A percentile compares a stretch with the other conserved stretches of the same genome.
Evolutionary conservation across 2,113 vertebrate species (phyloP).

Genomic region (Gopherus evgoodei): DNA sequence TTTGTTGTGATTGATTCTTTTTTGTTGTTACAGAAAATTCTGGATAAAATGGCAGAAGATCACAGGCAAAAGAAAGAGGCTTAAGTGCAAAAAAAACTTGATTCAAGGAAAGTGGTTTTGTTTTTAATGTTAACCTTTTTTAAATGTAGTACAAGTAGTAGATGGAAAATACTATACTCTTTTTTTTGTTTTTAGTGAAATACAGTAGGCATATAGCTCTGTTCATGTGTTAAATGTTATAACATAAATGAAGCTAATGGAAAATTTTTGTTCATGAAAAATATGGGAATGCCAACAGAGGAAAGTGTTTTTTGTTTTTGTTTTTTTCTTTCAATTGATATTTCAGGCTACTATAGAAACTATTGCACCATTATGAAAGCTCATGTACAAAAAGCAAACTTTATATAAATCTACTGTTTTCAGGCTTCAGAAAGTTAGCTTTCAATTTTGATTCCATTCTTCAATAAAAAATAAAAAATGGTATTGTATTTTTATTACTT

Average conservation of each 20-base stretch:
- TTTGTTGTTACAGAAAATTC: conserved; percentile 79
- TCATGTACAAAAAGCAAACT: conserved; percentile 63
- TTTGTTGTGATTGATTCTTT: background rate
- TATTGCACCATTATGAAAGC: conserved; percentile 70
- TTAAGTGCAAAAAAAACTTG: conserved; percentile 63
- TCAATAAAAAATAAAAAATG: conserved; percentile 80
- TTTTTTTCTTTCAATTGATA: conserved; percentile 64
- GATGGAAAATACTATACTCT: conserved; percentile 77
- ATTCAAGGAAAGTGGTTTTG: conserved; percentile 80
- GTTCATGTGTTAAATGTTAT: conserved; percentile 84
- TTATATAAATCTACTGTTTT: conserved; percentile 67
- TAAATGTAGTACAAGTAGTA: conserved; percentile 81
- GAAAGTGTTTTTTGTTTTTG: background rate
- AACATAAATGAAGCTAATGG: conserved; percentile 81
- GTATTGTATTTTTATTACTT: conserved; percentile 78
- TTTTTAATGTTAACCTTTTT: conserved; percentile 86
- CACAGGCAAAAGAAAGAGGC: conserved; percentile 82
- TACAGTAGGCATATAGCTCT: conserved; percentile 78
- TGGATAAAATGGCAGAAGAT: conserved; percentile 86
- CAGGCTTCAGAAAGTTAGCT: conserved; percentile 76
- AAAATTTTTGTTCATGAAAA: conserved; percentile 68
- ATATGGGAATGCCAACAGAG: conserved; percentile 74
- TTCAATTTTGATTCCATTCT: conserved; percentile 68
- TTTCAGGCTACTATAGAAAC: conserved; percentile 67
- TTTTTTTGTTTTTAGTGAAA: conserved; percentile 77